Evolutionary conservation across 2,797 vertebrate species (phyloP).

Genomic region (Poeciliopsis gracilis): DNA sequence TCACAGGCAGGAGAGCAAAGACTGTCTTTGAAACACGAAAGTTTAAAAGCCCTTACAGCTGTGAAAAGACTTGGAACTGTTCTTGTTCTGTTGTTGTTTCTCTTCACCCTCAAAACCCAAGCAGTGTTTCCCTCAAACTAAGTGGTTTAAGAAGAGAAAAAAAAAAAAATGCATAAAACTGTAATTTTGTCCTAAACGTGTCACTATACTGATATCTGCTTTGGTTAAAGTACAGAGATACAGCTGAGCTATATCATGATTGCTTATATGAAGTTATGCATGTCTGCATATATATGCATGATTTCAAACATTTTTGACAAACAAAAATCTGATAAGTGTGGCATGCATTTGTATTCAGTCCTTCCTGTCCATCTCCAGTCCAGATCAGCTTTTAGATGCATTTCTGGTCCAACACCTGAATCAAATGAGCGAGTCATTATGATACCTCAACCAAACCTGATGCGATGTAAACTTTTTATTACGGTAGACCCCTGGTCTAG

Average conservation of each 20-base stretch:
- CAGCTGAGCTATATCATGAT: background rate
- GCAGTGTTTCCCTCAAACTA: background rate
- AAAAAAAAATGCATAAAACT: slow-evolving; percentile 5
- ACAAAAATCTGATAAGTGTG: background rate
- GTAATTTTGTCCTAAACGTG: background rate
- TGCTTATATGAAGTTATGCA: background rate
- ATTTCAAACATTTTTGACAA: background rate
- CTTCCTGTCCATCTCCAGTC: background rate
- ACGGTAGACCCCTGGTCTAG: background rate
- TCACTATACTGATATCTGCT: background rate
- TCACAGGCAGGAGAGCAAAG: slow-evolving; percentile 34
- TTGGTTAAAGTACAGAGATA: background rate
- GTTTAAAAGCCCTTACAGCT: slow-evolving; percentile 35
- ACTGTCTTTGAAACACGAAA: slow-evolving; percentile 34
- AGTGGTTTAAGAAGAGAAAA: background rate
- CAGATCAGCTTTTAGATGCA: background rate
- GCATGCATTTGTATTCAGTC: background rate
- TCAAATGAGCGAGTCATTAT: background rate
- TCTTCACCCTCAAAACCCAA: slow-evolving; percentile 26
- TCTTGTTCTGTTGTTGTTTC: slow-evolving; percentile 13
- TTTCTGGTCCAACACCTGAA: background rate
- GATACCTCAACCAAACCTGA: background rate
- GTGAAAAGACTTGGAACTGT: slow-evolving; percentile 33
- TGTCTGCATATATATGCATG: too few species aligned
- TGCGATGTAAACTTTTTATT: background rate